Percentiles rank a stretch among this genome's conserved stretches.
Evolutionary conservation across 2,888 invertebrate genomes (phyloP).

Genomic region (Oligia fasciuncula): DNA sequence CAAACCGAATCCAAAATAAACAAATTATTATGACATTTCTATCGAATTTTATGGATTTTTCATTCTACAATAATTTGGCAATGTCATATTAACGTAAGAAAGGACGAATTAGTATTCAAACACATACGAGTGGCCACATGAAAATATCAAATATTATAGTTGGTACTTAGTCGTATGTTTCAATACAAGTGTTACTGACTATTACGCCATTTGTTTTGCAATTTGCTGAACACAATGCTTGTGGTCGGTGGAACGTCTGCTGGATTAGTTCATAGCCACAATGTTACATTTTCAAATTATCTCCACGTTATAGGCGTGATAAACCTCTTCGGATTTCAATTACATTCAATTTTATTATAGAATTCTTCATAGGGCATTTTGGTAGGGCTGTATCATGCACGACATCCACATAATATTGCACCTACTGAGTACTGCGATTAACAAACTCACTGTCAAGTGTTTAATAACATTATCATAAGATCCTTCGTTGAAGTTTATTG

Average conservation of each 20-base stretch:
- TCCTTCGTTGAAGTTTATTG: slow-evolving; percentile 31
- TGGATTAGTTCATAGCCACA: slow-evolving; percentile 65
- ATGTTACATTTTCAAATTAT: slow-evolving; percentile 62
- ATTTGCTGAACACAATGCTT: slow-evolving; percentile 63
- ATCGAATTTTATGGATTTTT: slow-evolving; percentile 44
- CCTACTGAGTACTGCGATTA: background rate
- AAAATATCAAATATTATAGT: slow-evolving; percentile 57
- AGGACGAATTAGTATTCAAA: slow-evolving; percentile 61
- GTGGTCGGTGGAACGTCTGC: slow-evolving; percentile 63
- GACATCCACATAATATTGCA: background rate
- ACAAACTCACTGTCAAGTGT: slow-evolving; percentile 13
- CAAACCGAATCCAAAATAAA: slow-evolving; percentile 29
- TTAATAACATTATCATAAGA: slow-evolving; percentile 11
- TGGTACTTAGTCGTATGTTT: slow-evolving; percentile 49
- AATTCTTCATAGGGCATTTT: slow-evolving; percentile 22
- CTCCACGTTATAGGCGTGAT: slow-evolving; percentile 49
- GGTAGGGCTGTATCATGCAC: background rate
- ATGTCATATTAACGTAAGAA: slow-evolving; percentile 47
- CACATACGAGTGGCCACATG: slow-evolving; percentile 34
- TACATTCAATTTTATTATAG: slow-evolving; percentile 42
- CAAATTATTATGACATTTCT: slow-evolving; percentile 41
- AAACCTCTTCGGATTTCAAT: slow-evolving; percentile 49
- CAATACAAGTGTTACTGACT: slow-evolving; percentile 58
- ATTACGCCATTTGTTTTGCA: slow-evolving; percentile 66
- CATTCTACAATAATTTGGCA: slow-evolving; percentile 44